Evolutionary conservation across 2,888 invertebrate genomes (phyloP).

Genomic region (Pristionchus mayeri): DNA sequence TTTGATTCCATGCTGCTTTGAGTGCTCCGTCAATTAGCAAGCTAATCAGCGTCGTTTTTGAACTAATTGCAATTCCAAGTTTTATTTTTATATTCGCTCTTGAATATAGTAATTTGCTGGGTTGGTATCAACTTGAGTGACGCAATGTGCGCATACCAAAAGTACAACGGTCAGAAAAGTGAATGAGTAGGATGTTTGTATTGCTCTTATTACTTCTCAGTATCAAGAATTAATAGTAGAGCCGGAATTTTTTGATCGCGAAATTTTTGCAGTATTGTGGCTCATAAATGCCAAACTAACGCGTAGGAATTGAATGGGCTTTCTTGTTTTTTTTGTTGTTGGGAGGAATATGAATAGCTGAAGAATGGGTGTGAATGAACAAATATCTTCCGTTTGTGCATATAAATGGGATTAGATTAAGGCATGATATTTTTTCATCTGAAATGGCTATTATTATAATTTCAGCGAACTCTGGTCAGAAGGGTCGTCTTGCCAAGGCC

Average conservation of each 20-base stretch:
- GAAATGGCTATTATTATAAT: neutral
- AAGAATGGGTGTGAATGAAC: neutral
- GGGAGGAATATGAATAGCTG: neutral
- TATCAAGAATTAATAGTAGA: no score
- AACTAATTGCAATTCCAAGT: neutral
- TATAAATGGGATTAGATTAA: neutral
- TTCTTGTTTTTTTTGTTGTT: no score
- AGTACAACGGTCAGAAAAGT: neutral
- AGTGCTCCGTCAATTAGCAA: no score
- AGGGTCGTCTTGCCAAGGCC: constrained; percentile 48
- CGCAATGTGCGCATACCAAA: neutral
- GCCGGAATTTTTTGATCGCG: no score
- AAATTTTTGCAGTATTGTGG: no score
- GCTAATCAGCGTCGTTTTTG: neutral
- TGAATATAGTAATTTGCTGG: neutral
- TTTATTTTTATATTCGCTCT: neutral
- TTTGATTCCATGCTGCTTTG: no score
- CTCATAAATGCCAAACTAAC: no score
- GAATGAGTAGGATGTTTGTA: no score
- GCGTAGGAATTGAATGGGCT: constrained; percentile 17
- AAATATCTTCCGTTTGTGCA: neutral
- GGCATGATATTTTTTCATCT: neutral
- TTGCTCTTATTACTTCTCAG: no score
- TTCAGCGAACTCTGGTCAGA: constrained; percentile 25
- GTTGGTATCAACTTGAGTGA: neutral